Percentiles rank a stretch among this genome's conserved stretches.
These are phyloP conservation scores for Periplaneta americana DNA, from an alignment of 1,140 invertebrate genomes.

Conservation along the genomic window DNA sequence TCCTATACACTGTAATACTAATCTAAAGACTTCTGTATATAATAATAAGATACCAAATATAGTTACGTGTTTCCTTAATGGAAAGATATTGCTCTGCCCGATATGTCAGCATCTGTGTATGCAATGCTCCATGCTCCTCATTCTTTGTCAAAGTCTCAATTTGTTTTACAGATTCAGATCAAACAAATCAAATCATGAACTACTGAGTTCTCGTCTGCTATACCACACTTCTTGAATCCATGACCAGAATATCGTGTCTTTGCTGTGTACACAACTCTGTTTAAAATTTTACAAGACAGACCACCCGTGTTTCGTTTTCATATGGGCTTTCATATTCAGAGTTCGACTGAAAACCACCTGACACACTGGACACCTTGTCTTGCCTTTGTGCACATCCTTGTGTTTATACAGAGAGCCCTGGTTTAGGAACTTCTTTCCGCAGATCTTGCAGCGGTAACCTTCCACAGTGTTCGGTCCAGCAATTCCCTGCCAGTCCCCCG, in stretches of 20 bases:
- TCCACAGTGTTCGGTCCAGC: constrained; percentile 23
- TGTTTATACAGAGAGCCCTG: constrained; percentile 44
- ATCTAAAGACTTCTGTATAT: no score
- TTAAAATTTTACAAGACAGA: not conserved
- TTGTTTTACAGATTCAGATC: not conserved
- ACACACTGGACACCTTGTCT: constrained; percentile 45
- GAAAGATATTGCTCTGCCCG: no score
- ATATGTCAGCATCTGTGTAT: no score
- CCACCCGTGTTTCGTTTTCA: constrained; percentile 41
- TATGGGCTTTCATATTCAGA: constrained; percentile 43
- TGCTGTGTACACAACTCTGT: no score
- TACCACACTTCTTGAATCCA: not conserved
- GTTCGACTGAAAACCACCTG: constrained; percentile 43
- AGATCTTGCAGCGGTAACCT: constrained; percentile 41
- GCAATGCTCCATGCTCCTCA: no score
- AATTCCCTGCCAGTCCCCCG: constrained; percentile 23
- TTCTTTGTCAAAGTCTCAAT: no score
- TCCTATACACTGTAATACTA: no score
- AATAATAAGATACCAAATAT: no score
- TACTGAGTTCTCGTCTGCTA: not conserved
- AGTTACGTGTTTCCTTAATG: no score
- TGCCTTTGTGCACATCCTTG: constrained; percentile 46
- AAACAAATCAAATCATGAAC: not conserved
- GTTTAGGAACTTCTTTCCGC: constrained; percentile 42
- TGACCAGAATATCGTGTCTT: no score